Base-by-base conservation (phyloP, 2,888 invertebrate genomes). In the Xestia ashworthii region DNA sequence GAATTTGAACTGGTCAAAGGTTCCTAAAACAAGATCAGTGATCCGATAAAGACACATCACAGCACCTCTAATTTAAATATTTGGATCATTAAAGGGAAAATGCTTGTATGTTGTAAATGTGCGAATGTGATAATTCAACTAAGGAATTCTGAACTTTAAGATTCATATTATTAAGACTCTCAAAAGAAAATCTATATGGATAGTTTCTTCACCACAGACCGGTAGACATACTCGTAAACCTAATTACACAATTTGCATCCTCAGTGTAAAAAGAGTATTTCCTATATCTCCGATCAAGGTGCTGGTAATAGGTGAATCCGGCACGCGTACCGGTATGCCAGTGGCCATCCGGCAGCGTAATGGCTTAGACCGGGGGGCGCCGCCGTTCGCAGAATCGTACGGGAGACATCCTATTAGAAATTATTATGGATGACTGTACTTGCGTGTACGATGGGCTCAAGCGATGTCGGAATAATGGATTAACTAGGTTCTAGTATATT, bases 291-390 rank as follows among this genome's bases (percentile, higher is more conserved):
- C 65, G 65, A 81, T 84, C 76, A 80, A 81, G 81, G 78, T 76
- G 69, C 32, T 41, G 71, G 80, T 80, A 76, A 81, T 76, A 80
- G 86, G 77, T 81, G 86, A 86, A 80, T 87, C 87, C 85, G 82
- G 88, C 66, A 80, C 71, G 76, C 75, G 85, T 86, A 67, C 79
- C 84, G 84, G 86, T 84, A 85, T 87, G 80, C 67, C 73, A 74
- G 78, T 80, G 75, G 84, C 82, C 85, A 84, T 88, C 88, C 88
- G 88, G 81, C 76, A 82, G 44, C 32, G 78, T 87, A 87, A 85
- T 85, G 84, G 83, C 81, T 46, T 86, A 92, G 92, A 91, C 92
- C 85, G 81, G 80, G 84, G 90, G 91, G 89, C 92, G 92, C 91
- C 92, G 74, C 71, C 65, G 71, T 91, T 91, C 91, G 70, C 69